Conservation (phyloP, 1,140 invertebrate genomes). For the Calosoma granatense region DNA sequence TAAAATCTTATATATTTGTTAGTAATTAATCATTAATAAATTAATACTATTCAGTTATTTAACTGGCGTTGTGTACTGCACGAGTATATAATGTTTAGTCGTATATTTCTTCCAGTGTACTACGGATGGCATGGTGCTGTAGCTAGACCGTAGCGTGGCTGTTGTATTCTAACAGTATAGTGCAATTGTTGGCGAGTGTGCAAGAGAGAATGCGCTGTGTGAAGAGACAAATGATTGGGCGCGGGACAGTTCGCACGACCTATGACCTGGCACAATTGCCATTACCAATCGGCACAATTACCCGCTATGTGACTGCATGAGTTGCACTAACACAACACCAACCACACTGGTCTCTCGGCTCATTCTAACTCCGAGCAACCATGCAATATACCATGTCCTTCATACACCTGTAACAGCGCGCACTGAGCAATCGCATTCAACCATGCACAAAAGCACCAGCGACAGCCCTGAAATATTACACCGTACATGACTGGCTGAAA, state of each 20-base stretch:
- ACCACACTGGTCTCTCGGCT: not conserved
- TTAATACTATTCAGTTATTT: no score
- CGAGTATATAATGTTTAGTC: no score
- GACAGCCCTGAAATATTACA: slow-evolving; percentile 2
- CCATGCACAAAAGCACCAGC: no score
- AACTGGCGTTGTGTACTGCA: no score
- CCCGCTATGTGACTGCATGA: slow-evolving; percentile 16
- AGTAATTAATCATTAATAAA: no score
- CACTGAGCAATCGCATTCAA: no score
- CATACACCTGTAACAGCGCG: slow-evolving; percentile 4
- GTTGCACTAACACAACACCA: not conserved
- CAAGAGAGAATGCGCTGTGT: not conserved
- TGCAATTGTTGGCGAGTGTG: no score
- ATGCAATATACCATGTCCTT: slow-evolving; percentile 9
- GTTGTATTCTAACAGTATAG: no score
- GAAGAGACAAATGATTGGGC: slow-evolving; percentile 31
- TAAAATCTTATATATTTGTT: no score
- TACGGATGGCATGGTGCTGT: no score
- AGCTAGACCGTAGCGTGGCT: no score
- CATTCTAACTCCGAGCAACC: slow-evolving; percentile 2
- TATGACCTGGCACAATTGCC: slow-evolving; percentile 30
- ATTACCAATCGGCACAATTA: slow-evolving; percentile 32
- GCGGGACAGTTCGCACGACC: slow-evolving; percentile 33
- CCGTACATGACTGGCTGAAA: not conserved
- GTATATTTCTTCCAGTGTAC: no score